Percentiles rank a stretch among this genome's conserved stretches.
These are phyloP conservation scores for Goniozus legneri DNA, from an alignment of 1,140 invertebrate species.

Conservation along the genomic window DNA sequence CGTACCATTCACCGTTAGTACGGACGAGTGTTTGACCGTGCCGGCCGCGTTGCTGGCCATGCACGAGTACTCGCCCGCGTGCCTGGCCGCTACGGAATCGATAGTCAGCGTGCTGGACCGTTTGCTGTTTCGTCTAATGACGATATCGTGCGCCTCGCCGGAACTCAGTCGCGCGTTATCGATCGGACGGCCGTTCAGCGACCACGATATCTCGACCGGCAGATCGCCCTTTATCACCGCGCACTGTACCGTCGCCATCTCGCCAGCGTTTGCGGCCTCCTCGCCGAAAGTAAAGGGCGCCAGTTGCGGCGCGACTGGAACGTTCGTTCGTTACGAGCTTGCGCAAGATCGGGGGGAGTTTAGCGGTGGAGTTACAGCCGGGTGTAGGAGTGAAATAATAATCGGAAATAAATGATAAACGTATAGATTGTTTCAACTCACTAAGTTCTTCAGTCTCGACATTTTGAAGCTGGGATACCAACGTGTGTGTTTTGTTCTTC, in stretches of 20 bases:
- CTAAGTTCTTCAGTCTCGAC: no score
- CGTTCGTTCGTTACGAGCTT: no score
- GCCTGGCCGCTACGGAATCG: slow-evolving; percentile 63
- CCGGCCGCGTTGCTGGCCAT: slow-evolving; percentile 66
- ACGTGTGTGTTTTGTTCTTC: no score
- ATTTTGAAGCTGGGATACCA: no score
- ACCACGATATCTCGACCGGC: slow-evolving; percentile 71
- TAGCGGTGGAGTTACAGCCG: no score
- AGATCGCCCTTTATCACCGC: slow-evolving; percentile 73
- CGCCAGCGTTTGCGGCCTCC: slow-evolving; percentile 68
- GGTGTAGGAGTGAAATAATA: no score
- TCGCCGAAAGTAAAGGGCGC: slow-evolving; percentile 65
- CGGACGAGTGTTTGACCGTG: slow-evolving; percentile 62
- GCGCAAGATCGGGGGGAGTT: no score
- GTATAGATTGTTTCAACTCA: no score
- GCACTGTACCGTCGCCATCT: slow-evolving; percentile 68
- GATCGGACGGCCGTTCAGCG: slow-evolving; percentile 57
- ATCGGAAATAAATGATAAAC: no score
- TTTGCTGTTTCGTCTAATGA: slow-evolving; percentile 63
- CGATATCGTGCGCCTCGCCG: slow-evolving; percentile 57
- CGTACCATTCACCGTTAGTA: slow-evolving; percentile 71
- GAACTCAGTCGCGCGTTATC: slow-evolving; percentile 24
- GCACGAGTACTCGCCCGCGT: slow-evolving; percentile 74
- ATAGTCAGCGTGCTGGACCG: slow-evolving; percentile 70
- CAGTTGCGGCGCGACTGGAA: slow-evolving; percentile 65